Evolutionary conservation across 1,140 invertebrate species (phyloP).

Genomic region (Camponotus vicinus): DNA sequence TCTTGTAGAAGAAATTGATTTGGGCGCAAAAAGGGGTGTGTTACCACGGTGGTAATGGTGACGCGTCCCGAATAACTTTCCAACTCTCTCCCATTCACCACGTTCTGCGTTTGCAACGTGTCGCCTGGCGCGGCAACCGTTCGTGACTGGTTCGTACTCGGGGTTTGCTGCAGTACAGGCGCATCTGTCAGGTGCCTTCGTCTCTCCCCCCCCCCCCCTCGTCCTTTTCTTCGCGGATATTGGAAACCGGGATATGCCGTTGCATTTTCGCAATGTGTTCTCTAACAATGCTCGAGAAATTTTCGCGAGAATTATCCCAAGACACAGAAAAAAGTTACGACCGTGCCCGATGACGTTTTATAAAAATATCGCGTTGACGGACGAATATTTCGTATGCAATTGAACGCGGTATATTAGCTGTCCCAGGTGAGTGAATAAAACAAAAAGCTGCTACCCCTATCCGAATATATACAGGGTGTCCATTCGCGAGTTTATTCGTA

Average conservation of each 20-base stretch:
- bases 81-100: slow-evolving; percentile 52
- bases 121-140: slow-evolving; percentile 65
- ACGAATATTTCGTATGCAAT: slow-evolving; percentile 49
- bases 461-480: slow-evolving; percentile 15
- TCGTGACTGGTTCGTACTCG: slow-evolving; percentile 68
- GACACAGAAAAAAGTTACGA: slow-evolving; percentile 33
- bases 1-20: slow-evolving; percentile 51
- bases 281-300: slow-evolving; percentile 59
- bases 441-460: background rate
- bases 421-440: slow-evolving; percentile 43
- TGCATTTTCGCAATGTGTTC: slow-evolving; percentile 64
- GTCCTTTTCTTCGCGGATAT: slow-evolving; percentile 48
- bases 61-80: slow-evolving; percentile 63
- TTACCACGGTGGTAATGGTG: slow-evolving; percentile 43
- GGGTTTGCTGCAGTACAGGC: slow-evolving; percentile 66
- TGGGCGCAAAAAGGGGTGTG: slow-evolving; percentile 42
- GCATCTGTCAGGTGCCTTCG: slow-evolving; percentile 68
- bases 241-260: slow-evolving; percentile 60
- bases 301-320: slow-evolving; percentile 45
- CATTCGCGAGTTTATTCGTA: background rate
- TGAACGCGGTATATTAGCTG: slow-evolving; percentile 44
- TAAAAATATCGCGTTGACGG: slow-evolving; percentile 39
- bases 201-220: background rate
- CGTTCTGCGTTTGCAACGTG: slow-evolving; percentile 52
- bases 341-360: background rate